phyloP scores from a whole-genome alignment of 2,113 vertebrate genomes.

The Gavia stellata region DNA sequence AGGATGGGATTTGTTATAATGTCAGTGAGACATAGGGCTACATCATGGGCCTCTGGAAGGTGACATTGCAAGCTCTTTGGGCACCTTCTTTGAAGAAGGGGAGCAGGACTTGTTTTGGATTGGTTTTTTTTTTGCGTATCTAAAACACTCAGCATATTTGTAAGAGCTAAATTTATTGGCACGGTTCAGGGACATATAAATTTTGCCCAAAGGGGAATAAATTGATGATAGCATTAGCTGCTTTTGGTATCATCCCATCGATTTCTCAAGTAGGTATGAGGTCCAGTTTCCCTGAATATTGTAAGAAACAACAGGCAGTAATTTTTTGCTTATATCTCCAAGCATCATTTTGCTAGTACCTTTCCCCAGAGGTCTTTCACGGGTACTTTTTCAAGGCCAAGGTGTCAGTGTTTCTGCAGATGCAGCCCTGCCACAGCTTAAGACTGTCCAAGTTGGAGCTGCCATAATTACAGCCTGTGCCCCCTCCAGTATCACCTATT shows the following conservation, averaged over 20 bases:
- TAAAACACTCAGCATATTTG: background rate
- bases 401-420: background rate
- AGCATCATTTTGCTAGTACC: background rate
- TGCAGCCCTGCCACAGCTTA: rapidly evolving
- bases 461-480: background rate
- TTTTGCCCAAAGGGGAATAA: background rate
- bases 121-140: background rate
- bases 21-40: background rate
- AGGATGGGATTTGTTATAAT: background rate
- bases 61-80: background rate
- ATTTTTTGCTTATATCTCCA: background rate
- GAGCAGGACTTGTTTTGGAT: background rate
- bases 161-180: background rate
- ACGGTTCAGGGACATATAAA: background rate
- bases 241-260: background rate
- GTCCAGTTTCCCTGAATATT: background rate
- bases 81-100: background rate
- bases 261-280: background rate
- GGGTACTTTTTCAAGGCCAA: background rate
- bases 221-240: background rate
- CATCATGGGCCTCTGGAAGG: background rate
- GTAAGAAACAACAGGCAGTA: background rate
- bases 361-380: background rate
- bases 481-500: background rate
- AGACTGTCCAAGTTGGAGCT: background rate